Evolutionary conservation across 2,797 vertebrate species (phyloP), one percentile per base, ranked within the genome.

Genomic region (Apogon talboti): DNA sequence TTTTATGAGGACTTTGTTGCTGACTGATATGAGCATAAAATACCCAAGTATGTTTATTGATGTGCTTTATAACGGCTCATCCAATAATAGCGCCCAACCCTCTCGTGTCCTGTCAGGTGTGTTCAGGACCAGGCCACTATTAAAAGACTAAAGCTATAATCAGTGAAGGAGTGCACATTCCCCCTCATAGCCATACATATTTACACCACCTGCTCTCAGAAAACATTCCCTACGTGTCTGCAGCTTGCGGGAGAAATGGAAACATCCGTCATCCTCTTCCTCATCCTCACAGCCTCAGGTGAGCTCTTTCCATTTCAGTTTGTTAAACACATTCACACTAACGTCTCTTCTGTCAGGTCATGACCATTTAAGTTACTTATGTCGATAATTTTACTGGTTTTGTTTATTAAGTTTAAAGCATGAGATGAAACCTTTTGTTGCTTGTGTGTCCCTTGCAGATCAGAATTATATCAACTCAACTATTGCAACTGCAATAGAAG

Each of bases 211-310:
- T 45, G 30, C 42, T 51, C 14, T 52, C 14, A 52, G 41, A 33
- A 46, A 66, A 21, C 37, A 59, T 28, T 37, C 13, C 56, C 15
- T 19, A 7, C n/a, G 6, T 15, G 1, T 41, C 24, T 35, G 69
- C 51, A 50, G n/a, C n/a, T n/a, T n/a, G n/a, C n/a, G n/a, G 50
- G 14, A 41, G 43, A 54, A 14, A 79, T 82, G 83, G 41, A 55
- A 13, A 66, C 54, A 54, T 40, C 53, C 38, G 42, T 72, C 35
- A 44, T 3, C 49, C 41, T 64, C 33, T 10, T 72, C 1, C 66
- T 79, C 40, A 8, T 79, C 30, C 46, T 81, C 21, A 76, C 63
- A 40, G 46, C 38, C 45, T 53, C 69, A 45, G 75, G 82, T 82
- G 35, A 71, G 75, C 13, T 38, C 12, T 52, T 14, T 41, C 3